These are phyloP conservation scores for Drosophila elegans DNA, from an alignment of 1,140 invertebrate species.

Conservation along the genomic window DNA sequence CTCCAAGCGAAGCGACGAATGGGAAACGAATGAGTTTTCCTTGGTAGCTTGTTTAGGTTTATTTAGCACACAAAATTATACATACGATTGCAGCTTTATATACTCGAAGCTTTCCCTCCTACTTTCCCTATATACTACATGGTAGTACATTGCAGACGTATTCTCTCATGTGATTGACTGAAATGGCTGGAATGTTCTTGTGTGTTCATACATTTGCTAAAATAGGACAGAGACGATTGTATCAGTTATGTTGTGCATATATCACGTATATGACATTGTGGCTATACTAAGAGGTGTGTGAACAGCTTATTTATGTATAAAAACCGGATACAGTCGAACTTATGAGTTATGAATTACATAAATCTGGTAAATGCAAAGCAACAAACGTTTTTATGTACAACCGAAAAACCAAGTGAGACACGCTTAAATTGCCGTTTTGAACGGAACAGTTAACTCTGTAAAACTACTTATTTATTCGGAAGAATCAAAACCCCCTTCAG, in stretches of 20 bases:
- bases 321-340: not conserved
- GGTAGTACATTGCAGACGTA: constrained; percentile 10
- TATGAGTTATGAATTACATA: not conserved
- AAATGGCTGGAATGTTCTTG: constrained; percentile 41
- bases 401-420: too few relatives aligned
- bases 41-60: constrained; percentile 76
- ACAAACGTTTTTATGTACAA: not conserved
- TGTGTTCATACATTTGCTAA: not conserved
- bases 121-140: constrained; percentile 15
- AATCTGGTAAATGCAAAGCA: not conserved
- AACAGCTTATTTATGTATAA: not conserved
- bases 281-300: not conserved
- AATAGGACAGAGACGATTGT: constrained; percentile 20
- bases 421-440: constrained; percentile 4
- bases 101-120: constrained; percentile 22
- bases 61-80: constrained; percentile 67
- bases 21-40: constrained; percentile 79
- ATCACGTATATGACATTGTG: constrained; percentile 60
- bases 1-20: constrained; percentile 72
- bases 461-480: not conserved
- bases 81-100: constrained; percentile 33
- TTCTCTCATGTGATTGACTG: constrained; percentile 61
- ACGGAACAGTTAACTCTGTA: constrained; percentile 8
- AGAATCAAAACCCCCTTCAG: constrained; percentile 39
- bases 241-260: constrained; percentile 30